Evolutionary conservation across 2,113 vertebrate genomes (phyloP).

Genomic region (Calypte anna): DNA sequence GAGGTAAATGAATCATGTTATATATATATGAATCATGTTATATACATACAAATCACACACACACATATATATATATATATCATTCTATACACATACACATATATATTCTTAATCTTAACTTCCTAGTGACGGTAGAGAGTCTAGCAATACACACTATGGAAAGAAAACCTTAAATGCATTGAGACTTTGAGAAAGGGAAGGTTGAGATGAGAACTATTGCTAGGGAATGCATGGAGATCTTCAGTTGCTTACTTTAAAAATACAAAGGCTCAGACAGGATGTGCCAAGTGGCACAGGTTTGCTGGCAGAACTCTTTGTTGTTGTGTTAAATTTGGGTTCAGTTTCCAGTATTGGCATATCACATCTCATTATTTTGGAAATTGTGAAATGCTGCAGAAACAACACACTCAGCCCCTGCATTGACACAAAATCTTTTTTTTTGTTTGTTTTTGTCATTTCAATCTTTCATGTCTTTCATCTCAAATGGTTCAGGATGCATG

Average conservation of each 20-base stretch:
- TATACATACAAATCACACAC: too few relatives aligned
- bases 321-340: not conserved
- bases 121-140: not conserved
- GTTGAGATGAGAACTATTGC: not conserved
- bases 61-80: too few relatives aligned
- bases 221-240: not conserved
- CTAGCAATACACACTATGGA: not conserved
- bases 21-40: too few relatives aligned
- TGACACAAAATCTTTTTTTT: not conserved
- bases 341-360: not conserved
- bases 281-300: not conserved
- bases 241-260: not conserved
- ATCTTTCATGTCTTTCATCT: not conserved
- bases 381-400: not conserved
- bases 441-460: not conserved
- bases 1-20: constrained; percentile 79
- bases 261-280: not conserved
- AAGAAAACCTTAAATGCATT: not conserved
- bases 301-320: not conserved
- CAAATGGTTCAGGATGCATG: not conserved
- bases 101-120: not conserved
- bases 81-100: not conserved
- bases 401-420: not conserved
- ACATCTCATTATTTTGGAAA: not conserved
- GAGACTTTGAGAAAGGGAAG: not conserved